Percentiles rank a stretch among this genome's conserved stretches.
Evolutionary conservation across 35 echinoderm and acorn worm genomes (phyloP).

Genomic region (Chiridota heheva): DNA sequence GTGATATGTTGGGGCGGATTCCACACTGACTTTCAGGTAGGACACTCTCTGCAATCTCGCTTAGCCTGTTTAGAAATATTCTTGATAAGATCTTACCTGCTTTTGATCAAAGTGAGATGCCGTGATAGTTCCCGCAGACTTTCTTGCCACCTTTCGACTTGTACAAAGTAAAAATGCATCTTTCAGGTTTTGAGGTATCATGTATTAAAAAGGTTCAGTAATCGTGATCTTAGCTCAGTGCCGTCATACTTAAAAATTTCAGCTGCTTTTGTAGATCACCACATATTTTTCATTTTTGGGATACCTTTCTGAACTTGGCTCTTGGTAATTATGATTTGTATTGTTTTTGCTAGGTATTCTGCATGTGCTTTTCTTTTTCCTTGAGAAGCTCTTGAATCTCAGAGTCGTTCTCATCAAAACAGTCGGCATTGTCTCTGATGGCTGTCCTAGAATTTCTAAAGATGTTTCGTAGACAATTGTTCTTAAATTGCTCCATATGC

Average conservation of each 20-base stretch:
- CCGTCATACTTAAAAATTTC: background rate
- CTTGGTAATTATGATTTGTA: too few relatives aligned
- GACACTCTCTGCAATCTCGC: background rate
- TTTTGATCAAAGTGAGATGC: constrained; percentile 15
- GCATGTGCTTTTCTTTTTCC: constrained; percentile 5
- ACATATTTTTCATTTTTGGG: too few relatives aligned
- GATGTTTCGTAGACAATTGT: constrained; percentile 31
- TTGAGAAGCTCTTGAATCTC: constrained; percentile 38
- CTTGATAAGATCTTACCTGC: constrained; percentile 31
- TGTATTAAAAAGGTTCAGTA: background rate
- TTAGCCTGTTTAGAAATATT: constrained; percentile 12
- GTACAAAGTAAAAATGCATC: constrained; percentile 1
- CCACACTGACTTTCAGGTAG: constrained; percentile 9
- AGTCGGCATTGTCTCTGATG: constrained; percentile 25
- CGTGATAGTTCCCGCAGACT: constrained; percentile 44
- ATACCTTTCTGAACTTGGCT: too few relatives aligned
- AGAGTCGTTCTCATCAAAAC: constrained; percentile 40
- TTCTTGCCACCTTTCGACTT: constrained; percentile 7
- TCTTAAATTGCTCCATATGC: constrained; percentile 27
- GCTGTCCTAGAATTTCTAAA: constrained; percentile 16
- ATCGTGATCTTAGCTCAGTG: background rate
- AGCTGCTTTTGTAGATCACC: background rate
- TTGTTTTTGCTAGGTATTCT: too few relatives aligned
- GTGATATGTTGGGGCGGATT: constrained; percentile 3
- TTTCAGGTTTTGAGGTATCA: background rate